phyloP scores from a whole-genome alignment of 1,140 invertebrate species.

The Lepidurus apus region DNA sequence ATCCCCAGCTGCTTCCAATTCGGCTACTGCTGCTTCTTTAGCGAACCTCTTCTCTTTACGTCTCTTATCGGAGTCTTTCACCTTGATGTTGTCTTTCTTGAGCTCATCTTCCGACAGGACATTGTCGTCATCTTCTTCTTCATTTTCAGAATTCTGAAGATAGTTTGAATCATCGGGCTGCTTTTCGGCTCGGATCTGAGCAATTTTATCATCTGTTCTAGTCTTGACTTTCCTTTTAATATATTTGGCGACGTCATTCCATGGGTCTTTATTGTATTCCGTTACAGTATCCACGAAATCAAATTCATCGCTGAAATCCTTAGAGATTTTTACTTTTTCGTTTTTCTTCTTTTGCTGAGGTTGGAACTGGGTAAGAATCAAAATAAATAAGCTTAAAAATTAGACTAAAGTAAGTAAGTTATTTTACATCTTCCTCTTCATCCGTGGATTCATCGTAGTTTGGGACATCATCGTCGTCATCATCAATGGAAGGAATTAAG shows the following conservation, averaged over 20 bases:
- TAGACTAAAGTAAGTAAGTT: slow-evolving; percentile 32
- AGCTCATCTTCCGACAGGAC: slow-evolving; percentile 41
- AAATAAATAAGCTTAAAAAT: slow-evolving; percentile 20
- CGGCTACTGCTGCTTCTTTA: slow-evolving; percentile 53
- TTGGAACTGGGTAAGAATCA: slow-evolving; percentile 45
- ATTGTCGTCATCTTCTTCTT: slow-evolving; percentile 35
- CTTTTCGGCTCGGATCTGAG: slow-evolving; percentile 52
- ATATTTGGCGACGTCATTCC: slow-evolving; percentile 77
- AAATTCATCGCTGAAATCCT: slow-evolving; percentile 67
- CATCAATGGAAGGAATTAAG: slow-evolving; percentile 66
- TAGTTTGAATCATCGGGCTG: slow-evolving; percentile 41
- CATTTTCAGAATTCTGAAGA: slow-evolving; percentile 24
- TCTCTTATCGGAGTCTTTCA: slow-evolving; percentile 48
- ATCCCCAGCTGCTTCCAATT: slow-evolving; percentile 46
- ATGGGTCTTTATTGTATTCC: slow-evolving; percentile 75
- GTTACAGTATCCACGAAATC: slow-evolving; percentile 63
- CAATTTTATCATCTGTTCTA: slow-evolving; percentile 80
- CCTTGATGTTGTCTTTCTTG: slow-evolving; percentile 41
- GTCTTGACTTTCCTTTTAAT: slow-evolving; percentile 70
- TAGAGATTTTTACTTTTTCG: slow-evolving; percentile 57
- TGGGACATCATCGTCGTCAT: slow-evolving; percentile 64
- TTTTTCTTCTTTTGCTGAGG: slow-evolving; percentile 69
- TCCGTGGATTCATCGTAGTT: slow-evolving; percentile 74
- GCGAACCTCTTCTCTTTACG: slow-evolving; percentile 42
- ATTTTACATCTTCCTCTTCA: slow-evolving; percentile 68